Conservation (phyloP, 2,888 invertebrate species). For the Sinhomidia bicolor region DNA sequence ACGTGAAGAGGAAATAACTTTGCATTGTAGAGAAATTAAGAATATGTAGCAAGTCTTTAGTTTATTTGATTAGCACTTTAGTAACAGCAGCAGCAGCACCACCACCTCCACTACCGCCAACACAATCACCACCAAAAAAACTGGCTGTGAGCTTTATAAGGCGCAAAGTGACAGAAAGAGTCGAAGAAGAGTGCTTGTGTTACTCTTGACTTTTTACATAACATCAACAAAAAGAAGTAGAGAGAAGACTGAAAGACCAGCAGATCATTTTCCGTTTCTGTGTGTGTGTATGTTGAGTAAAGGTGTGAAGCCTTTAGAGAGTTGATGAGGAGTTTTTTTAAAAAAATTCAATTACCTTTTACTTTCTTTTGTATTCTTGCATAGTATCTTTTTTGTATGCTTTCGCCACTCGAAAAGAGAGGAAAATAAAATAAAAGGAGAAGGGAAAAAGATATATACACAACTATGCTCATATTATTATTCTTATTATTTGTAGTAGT, state of each 20-base stretch:
- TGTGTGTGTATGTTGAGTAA: constrained; percentile 19
- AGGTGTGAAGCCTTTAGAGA: constrained; percentile 60
- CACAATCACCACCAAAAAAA: not conserved
- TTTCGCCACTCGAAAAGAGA: not conserved
- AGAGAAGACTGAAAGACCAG: not conserved
- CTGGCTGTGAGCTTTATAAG: not conserved
- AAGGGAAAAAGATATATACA: not conserved
- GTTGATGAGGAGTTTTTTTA: constrained; percentile 60
- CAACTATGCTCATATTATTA: not conserved
- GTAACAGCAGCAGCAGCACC: no score
- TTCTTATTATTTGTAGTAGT: not conserved
- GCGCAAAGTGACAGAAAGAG: not conserved
- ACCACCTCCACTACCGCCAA: not conserved
- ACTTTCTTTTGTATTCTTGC: constrained; percentile 51
- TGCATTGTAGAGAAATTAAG: not conserved
- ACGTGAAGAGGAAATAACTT: not conserved
- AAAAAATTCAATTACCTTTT: constrained; percentile 73
- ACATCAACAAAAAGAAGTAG: constrained; percentile 38
- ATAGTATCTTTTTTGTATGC: constrained; percentile 22
- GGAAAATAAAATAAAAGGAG: not conserved
- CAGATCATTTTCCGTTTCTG: constrained; percentile 48
- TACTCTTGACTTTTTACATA: constrained; percentile 48
- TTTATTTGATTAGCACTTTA: not conserved
- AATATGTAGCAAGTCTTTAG: not conserved
- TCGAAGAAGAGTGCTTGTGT: not conserved